A percentile compares a stretch with the other conserved stretches of the same genome.
phyloP scores from a whole-genome alignment of 2,113 vertebrate species.

The Bothrops jararaca region DNA sequence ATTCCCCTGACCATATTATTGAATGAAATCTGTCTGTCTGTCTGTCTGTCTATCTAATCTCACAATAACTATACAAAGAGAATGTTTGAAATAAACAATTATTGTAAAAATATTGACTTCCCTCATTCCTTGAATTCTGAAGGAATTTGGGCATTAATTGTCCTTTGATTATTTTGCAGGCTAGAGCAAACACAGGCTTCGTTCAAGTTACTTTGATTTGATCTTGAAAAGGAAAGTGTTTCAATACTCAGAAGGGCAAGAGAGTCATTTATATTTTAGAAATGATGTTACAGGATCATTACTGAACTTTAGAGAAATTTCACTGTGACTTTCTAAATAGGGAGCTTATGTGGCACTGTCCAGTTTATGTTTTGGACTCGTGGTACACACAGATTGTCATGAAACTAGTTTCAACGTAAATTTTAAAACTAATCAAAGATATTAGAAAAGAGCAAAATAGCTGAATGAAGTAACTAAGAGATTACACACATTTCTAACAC shows the following conservation, averaged over 20 bases:
- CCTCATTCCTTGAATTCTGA: neutral
- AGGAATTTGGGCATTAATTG: neutral
- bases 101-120: neutral
- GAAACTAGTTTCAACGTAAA: neutral
- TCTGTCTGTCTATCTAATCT: neutral
- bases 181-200: neutral
- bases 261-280: neutral
- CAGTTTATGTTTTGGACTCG: neutral
- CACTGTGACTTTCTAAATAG: neutral
- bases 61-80: neutral
- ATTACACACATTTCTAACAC: conserved; percentile 89
- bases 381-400: neutral
- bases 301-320: neutral
- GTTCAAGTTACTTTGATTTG: neutral
- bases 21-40: neutral
- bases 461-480: neutral
- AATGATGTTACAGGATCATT: neutral
- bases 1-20: neutral
- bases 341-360: neutral
- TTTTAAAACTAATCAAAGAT: neutral
- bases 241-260: neutral
- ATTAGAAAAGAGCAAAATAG: neutral
- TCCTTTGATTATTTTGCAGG: neutral
- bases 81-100: neutral
- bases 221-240: neutral